These are phyloP conservation scores for Phrynocephalus forsythii DNA, from an alignment of 2,797 vertebrate genomes.

Conservation along the genomic window DNA sequence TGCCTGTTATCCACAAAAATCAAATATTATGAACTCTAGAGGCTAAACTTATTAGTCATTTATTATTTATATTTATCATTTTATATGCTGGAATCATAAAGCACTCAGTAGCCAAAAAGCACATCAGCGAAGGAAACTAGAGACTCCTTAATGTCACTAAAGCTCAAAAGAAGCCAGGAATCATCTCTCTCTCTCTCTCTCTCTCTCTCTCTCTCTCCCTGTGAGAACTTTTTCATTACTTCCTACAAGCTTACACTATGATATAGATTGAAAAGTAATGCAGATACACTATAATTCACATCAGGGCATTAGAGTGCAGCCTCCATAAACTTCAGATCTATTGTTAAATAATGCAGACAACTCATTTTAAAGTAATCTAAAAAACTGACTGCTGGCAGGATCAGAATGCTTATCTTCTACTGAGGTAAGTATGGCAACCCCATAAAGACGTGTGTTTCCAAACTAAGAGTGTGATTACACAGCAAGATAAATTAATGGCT, in stretches of 20 bases:
- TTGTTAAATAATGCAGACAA: neutral
- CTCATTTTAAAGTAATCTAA: neutral
- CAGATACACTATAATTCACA: neutral
- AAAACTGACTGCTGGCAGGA: neutral
- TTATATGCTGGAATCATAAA: conserved; percentile 41
- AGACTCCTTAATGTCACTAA: conserved; percentile 19
- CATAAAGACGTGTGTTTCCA: neutral
- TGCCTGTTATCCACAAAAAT: conserved; percentile 50
- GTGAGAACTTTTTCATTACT: no score
- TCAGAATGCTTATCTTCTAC: neutral
- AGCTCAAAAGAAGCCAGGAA: neutral
- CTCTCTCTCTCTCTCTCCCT: no score
- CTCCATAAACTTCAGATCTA: conserved; percentile 24
- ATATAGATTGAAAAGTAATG: neutral
- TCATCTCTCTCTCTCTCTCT: no score
- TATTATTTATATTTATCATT: conserved; percentile 62
- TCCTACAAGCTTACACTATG: neutral
- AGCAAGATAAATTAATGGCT: no score
- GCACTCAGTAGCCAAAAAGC: conserved; percentile 18
- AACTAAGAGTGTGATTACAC: no score
- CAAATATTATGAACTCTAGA: conserved; percentile 37
- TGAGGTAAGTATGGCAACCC: neutral
- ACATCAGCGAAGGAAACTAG: conserved; percentile 18
- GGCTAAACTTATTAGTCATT: conserved; percentile 39
- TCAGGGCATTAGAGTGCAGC: neutral